phyloP scores from a whole-genome alignment of 2,797 vertebrate genomes.

The Argentina silus region DNA sequence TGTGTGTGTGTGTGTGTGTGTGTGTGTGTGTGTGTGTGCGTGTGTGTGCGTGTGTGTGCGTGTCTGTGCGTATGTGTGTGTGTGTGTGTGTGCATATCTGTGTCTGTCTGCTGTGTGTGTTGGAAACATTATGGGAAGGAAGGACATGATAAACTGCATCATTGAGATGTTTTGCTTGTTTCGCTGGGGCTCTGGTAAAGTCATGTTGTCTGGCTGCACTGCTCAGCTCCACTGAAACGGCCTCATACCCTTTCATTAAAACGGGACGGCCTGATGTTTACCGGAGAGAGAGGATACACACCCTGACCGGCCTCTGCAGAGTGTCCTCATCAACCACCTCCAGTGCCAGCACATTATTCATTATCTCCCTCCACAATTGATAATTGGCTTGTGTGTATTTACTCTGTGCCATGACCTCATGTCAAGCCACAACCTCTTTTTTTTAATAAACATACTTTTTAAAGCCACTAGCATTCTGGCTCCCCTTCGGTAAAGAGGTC shows the following conservation, averaged over 20 bases:
- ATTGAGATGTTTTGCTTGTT: conserved; percentile 6
- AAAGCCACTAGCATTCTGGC: neutral
- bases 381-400: neutral
- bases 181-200: neutral
- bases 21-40: neutral
- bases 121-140: neutral
- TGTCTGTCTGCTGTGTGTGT: neutral
- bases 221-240: neutral
- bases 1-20: neutral
- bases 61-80: neutral
- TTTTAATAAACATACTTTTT: neutral
- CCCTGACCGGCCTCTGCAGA: neutral
- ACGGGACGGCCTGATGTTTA: neutral
- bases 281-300: neutral
- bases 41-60: neutral
- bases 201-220: neutral
- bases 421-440: neutral
- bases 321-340: conserved; percentile 12
- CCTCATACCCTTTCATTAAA: conserved; percentile 10
- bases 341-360: neutral
- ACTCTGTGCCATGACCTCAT: conserved; percentile 3
- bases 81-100: neutral
- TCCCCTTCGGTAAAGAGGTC: neutral
- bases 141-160: conserved; percentile 12
- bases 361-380: conserved; percentile 2